A percentile compares a stretch with the other conserved stretches of the same genome.
These are phyloP conservation scores for Omphaloscelis lunosa DNA, from an alignment of 2,888 invertebrate genomes.

Conservation along the genomic window DNA sequence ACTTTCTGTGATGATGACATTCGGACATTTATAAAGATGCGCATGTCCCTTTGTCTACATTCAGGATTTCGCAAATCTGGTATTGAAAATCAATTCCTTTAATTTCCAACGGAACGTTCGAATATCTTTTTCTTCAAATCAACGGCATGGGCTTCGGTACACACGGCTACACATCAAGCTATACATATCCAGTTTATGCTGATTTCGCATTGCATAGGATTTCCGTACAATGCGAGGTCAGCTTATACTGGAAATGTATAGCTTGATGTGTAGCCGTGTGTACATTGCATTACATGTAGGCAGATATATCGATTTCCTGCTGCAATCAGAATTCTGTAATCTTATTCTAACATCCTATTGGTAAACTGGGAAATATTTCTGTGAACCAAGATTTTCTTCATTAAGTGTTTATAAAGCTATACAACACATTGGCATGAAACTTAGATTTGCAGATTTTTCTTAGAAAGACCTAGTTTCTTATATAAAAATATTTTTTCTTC, in stretches of 20 bases:
- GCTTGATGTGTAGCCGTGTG: too few species aligned
- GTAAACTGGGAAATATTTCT: background rate
- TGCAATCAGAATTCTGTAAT: background rate
- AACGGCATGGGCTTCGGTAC: background rate
- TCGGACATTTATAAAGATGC: background rate
- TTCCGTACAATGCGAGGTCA: too few species aligned
- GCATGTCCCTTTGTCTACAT: background rate
- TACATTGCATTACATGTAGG: background rate
- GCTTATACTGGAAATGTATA: too few species aligned
- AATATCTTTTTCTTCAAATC: slow-evolving; percentile 22
- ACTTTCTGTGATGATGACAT: background rate
- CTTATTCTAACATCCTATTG: background rate
- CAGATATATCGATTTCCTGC: background rate
- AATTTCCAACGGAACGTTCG: slow-evolving; percentile 1
- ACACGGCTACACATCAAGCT: too few species aligned
- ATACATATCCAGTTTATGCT: too few species aligned
- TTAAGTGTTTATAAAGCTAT: background rate
- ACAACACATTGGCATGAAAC: background rate
- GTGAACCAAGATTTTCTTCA: background rate
- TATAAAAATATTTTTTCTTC: background rate
- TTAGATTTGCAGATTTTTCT: background rate
- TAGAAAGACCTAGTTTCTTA: background rate
- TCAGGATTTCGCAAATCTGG: background rate
- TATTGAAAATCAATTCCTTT: slow-evolving; percentile 6
- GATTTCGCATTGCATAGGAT: too few species aligned